These are phyloP conservation scores for Mormoops blainvillei DNA, from an alignment of 2,113 vertebrate species.

Conservation along the genomic window DNA sequence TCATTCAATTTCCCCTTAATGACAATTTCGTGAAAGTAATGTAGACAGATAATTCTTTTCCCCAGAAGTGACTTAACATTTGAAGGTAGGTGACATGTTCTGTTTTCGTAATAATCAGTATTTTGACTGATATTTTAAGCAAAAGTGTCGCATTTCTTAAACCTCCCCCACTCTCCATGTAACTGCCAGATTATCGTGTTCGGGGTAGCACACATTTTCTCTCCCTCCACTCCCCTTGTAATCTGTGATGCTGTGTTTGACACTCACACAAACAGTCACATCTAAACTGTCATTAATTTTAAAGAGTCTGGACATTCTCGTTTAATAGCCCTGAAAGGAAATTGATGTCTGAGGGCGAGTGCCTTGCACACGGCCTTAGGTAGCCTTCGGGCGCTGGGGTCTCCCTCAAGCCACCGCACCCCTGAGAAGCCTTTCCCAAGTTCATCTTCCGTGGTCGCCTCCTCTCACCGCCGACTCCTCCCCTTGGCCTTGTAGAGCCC, in stretches of 20 bases:
- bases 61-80: neutral
- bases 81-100: neutral
- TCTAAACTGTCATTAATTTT: neutral
- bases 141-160: neutral
- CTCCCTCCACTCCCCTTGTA: accelerated
- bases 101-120: neutral
- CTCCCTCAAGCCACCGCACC: neutral
- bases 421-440: neutral
- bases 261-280: too few relatives aligned
- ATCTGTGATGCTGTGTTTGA: neutral
- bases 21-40: neutral
- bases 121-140: neutral
- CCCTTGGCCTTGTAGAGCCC: neutral
- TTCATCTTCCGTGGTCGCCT: accelerated
- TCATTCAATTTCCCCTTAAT: neutral
- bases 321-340: neutral
- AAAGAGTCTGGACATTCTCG: neutral
- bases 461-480: neutral
- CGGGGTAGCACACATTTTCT: accelerated
- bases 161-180: accelerated
- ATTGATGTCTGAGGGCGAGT: neutral
- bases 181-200: neutral
- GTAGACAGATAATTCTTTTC: neutral
- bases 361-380: neutral
- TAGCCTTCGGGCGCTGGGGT: neutral